Base-by-base conservation (phyloP, 2,888 invertebrate species). In the Leptura quadrifasciata region DNA sequence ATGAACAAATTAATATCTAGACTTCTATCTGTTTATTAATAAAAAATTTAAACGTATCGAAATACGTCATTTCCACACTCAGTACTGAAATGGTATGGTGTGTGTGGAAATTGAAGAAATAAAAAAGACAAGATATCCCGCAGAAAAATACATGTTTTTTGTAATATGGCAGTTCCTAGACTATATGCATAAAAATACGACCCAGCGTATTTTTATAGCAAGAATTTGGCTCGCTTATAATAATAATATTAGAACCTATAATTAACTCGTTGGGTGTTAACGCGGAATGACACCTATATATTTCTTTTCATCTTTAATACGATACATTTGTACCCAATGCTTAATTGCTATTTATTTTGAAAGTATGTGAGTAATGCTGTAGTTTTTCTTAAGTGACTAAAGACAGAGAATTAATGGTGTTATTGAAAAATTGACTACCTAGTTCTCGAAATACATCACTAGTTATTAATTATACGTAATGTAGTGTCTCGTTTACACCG, bases 301-400 rank as follows among this genome's bases (percentile, higher is more conserved):
- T 47, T n/a, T 47, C n/a, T 47, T 47, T n/a, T 47, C 47, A 39
- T 39, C 47, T 47, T n/a, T 47, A 47, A 12, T n/a, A 5, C 47
- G 15, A 39, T 10, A 39, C 39, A 39, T 39, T 47, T 47, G n/a
- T 47, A n/a, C 5, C 12, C 47, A n/a, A n/a, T 47, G 47, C 47
- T 47, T 47, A 47, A 47, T 47, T 47, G 47, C n/a, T 47, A 47
- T 47, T 47, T 47, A 47, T n/a, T 47, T 47, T 47, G 5, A 47
- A 47, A n/a, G 15, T 47, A 47, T n/a, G n/a, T n/a, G 47, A 47
- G 47, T n/a, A 47, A 47, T 47, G 47, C 47, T 47, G 47, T 47
- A 47, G 47, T n/a, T 39, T 39, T 47, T 47, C 5, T 47, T 47
- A 47, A 47, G 47, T 47, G 47, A n/a, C 47, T 5, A 47, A 39